Evolutionary conservation across 1,140 invertebrate species (phyloP).

Genomic region (Drosophila bocqueti): DNA sequence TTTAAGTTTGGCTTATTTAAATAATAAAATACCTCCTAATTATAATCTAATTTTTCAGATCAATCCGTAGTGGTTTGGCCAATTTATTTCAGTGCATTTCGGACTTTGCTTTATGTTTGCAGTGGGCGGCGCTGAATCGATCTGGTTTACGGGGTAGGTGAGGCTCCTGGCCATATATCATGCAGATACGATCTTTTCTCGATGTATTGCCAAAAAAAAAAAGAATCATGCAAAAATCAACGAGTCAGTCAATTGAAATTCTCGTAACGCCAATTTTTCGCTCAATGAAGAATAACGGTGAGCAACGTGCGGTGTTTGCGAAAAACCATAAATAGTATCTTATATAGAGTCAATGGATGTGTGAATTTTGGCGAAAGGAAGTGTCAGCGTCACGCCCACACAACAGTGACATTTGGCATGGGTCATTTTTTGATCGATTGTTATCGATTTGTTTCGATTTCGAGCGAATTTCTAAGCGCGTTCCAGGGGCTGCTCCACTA

Average conservation of each 20-base stretch:
- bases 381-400: constrained; percentile 15
- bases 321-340: constrained; percentile 39
- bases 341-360: constrained; percentile 34
- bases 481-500: constrained; percentile 61
- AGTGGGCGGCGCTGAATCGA: constrained; percentile 47
- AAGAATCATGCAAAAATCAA: constrained; percentile 9
- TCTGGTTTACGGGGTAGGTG: constrained; percentile 40
- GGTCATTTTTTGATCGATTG: constrained; percentile 21
- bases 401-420: constrained; percentile 12
- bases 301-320: constrained; percentile 64
- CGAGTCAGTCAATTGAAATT: constrained; percentile 69
- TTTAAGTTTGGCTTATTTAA: not conserved
- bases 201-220: constrained; percentile 45
- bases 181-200: constrained; percentile 78
- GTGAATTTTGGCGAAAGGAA: constrained; percentile 14
- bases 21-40: too few relatives aligned
- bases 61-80: not conserved
- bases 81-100: constrained; percentile 9
- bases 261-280: constrained; percentile 47
- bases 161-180: constrained; percentile 62
- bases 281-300: constrained; percentile 68
- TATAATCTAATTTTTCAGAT: not conserved
- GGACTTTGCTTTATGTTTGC: constrained; percentile 21
- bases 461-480: constrained; percentile 51
- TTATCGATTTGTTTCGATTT: constrained; percentile 5